Evolutionary conservation across 2,888 invertebrate species (phyloP), one percentile per base, ranked within the genome.

Genomic region (Thecophora atra): DNA sequence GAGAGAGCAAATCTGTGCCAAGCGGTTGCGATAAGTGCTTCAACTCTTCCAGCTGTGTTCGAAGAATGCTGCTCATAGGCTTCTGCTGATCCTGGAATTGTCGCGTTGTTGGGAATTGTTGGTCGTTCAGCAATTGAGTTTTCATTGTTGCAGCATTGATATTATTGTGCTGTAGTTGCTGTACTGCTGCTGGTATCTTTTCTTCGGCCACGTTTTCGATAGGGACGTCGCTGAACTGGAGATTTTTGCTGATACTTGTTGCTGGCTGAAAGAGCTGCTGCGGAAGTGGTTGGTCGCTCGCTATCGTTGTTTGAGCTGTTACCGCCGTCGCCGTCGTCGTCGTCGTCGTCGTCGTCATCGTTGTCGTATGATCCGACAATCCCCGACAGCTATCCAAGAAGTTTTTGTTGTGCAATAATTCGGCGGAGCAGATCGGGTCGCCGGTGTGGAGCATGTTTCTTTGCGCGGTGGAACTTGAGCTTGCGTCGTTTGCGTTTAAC

Each of bases 401-500:
- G 74, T 75, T 86, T 86, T 83, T 87, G 87, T 78, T 87, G 87
- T 80, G 87, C 86, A 81, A 87, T 87, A 81, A 87, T 86, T 76
- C 87, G 85, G 78, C 85, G 84, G 80, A 86, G 83, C 79, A 87
- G 80, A 74, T 85, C 86, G 77, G 87, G 87, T 85, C 87, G 81
- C 73, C 87, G 89, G 87, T 92, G 90, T 89, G 93, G 92, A 88
- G 92, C 92, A 88, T 94, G 94, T 88, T 93, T 91, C 88, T 95
- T 95, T 90, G 93, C 91, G 90, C 94, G 90, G 88, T 94, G 91
- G 90, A 95, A 94, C 88, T 92, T 93, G 88, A 92, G 91, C 87
- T 87, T 86, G 76, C 82, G 82, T 83, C 86, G 83, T 71, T 82
- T 85, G 78, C 86, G 86, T 79, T 86, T 86, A 76, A 80, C 77